Conservation (phyloP, 1,140 invertebrate genomes). For the Zaprionus kolodkinae region DNA sequence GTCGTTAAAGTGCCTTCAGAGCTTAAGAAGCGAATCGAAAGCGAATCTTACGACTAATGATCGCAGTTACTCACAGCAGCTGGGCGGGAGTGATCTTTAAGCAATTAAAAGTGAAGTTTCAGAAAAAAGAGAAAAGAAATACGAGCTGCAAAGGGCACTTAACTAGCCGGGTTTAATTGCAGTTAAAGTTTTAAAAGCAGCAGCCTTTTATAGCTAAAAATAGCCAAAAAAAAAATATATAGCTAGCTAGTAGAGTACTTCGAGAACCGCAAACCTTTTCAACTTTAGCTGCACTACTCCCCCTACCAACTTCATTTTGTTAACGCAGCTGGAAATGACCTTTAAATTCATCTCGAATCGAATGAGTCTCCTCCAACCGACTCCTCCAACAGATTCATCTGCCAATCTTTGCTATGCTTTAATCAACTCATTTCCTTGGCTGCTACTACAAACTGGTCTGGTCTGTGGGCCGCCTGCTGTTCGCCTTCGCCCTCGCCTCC, state of each 20-base stretch:
- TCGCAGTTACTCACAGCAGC: constrained; percentile 7
- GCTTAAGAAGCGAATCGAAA: constrained; percentile 1
- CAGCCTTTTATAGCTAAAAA: no score
- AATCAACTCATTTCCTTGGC: constrained; percentile 19
- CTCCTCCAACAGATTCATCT: background rate
- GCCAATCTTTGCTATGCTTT: constrained; percentile 40
- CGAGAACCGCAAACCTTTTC: no score
- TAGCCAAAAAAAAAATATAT: no score
- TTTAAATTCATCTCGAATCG: background rate
- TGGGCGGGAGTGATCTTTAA: background rate
- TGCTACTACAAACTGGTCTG: constrained; percentile 19
- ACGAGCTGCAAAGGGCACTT: background rate
- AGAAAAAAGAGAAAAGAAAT: background rate
- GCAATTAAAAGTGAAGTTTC: background rate
- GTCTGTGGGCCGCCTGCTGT: constrained; percentile 38
- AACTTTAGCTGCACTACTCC: background rate
- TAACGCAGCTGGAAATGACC: background rate
- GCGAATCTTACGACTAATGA: constrained; percentile 22
- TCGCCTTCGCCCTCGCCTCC: constrained; percentile 7
- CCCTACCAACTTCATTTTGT: background rate
- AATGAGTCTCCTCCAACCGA: background rate
- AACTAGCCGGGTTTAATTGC: no score
- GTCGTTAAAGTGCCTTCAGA: constrained; percentile 19
- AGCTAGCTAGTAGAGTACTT: background rate
- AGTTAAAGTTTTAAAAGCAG: no score